Evolutionary conservation across 2,888 invertebrate species (phyloP).

Genomic region (Ommatoiulus sabulosus): DNA sequence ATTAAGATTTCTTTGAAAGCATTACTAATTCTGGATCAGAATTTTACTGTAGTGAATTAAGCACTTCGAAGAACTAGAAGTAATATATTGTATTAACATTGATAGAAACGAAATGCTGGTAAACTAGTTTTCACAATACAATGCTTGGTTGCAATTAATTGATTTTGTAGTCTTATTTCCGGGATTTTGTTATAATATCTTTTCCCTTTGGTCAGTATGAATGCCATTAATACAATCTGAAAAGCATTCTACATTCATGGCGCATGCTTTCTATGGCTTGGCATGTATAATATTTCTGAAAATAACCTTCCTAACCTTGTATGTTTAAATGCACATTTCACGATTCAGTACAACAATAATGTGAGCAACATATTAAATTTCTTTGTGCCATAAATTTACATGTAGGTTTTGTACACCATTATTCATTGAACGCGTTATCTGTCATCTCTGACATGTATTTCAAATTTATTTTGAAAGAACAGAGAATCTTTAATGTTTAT

Average conservation of each 20-base stretch:
- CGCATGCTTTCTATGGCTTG: not conserved
- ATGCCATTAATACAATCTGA: not conserved
- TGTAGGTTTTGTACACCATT: not conserved
- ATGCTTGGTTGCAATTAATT: not conserved
- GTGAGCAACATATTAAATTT: not conserved
- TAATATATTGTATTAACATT: not conserved
- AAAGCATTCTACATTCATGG: not conserved
- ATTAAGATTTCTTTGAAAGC: not conserved
- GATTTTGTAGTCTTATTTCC: not conserved
- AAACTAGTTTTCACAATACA: not conserved
- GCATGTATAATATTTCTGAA: not conserved
- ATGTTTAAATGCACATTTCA: not conserved
- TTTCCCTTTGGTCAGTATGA: not conserved
- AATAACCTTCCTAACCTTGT: conserved; percentile 3
- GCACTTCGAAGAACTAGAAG: not conserved
- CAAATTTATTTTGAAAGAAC: not conserved
- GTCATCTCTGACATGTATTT: not conserved
- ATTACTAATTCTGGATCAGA: not conserved
- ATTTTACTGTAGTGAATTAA: not conserved
- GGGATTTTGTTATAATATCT: not conserved
- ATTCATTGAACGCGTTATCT: not conserved
- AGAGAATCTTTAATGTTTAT: conserved; percentile 6
- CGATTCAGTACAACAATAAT: not conserved
- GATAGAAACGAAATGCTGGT: not conserved
- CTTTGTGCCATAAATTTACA: not conserved